Percentiles rank a stretch among this genome's conserved stretches.
phyloP scores from a whole-genome alignment of 2,888 invertebrate species.

The Nemoura dubitans region DNA sequence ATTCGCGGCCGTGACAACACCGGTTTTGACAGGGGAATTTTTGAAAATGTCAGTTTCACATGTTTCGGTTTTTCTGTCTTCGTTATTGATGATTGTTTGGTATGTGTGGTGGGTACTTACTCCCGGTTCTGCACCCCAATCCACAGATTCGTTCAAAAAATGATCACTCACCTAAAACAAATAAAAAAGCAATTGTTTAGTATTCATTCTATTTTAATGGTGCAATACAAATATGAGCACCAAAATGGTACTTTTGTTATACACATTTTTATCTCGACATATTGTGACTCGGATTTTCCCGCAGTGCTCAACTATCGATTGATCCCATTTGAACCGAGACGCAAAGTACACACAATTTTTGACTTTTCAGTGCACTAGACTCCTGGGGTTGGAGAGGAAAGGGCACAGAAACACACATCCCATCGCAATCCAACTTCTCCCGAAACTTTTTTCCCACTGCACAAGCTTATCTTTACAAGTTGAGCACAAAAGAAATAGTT shows the following conservation, averaged over 20 bases:
- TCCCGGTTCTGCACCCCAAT: neutral
- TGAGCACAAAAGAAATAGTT: neutral
- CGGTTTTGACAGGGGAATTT: neutral
- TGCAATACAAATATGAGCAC: no score
- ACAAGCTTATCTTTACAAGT: neutral
- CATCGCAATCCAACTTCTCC: neutral
- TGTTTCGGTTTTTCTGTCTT: no score
- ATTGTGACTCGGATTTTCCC: neutral
- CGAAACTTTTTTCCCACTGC: neutral
- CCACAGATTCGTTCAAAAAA: neutral
- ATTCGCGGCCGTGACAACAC: neutral
- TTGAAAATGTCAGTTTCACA: no score
- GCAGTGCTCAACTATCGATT: slow-evolving; percentile 13
- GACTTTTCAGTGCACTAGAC: neutral
- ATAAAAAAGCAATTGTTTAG: neutral
- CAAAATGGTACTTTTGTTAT: no score
- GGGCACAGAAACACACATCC: neutral
- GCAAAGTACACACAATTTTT: neutral
- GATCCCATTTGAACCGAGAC: neutral
- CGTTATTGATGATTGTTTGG: no score
- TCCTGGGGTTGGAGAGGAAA: neutral
- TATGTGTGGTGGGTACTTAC: neutral
- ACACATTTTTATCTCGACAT: neutral
- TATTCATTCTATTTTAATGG: no score
- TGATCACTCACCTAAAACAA: neutral